These are phyloP conservation scores for Andrena bicolor DNA, from an alignment of 2,888 invertebrate genomes.

Conservation along the genomic window DNA sequence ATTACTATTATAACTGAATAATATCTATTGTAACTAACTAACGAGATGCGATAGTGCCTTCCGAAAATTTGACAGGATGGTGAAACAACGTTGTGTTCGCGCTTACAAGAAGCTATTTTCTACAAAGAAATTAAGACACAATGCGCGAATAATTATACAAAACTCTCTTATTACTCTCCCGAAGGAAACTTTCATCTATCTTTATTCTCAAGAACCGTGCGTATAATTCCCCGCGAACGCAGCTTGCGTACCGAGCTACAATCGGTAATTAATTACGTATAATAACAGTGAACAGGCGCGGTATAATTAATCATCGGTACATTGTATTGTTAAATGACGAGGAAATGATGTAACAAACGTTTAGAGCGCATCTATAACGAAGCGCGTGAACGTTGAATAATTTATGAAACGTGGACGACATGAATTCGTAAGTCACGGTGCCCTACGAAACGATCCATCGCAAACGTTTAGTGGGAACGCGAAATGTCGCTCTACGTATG, in stretches of 20 bases:
- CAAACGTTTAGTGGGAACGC: not conserved
- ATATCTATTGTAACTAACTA: no score
- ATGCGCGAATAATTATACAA: conserved; percentile 23
- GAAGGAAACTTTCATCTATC: conserved; percentile 13
- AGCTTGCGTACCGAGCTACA: not conserved
- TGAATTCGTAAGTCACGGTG: not conserved
- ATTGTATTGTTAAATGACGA: conserved; percentile 6
- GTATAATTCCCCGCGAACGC: conserved; percentile 6
- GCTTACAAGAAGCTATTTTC: conserved; percentile 33
- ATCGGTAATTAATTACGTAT: conserved; percentile 23
- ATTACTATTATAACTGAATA: no score
- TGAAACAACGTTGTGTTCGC: not conserved
- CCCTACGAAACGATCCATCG: not conserved
- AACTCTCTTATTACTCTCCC: not conserved
- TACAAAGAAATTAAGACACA: conserved; percentile 15
- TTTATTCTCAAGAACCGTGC: conserved; percentile 27
- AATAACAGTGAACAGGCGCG: not conserved
- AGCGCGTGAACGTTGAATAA: conserved; percentile 13
- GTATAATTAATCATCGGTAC: not conserved
- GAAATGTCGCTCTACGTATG: conserved; percentile 1
- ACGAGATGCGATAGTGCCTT: no score
- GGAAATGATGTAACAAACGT: not conserved
- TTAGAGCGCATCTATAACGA: not conserved
- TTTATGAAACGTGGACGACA: conserved; percentile 5
- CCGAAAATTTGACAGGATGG: conserved; percentile 16